Conservation (phyloP, 2,888 invertebrate species). For the Cinara cedri region DNA sequence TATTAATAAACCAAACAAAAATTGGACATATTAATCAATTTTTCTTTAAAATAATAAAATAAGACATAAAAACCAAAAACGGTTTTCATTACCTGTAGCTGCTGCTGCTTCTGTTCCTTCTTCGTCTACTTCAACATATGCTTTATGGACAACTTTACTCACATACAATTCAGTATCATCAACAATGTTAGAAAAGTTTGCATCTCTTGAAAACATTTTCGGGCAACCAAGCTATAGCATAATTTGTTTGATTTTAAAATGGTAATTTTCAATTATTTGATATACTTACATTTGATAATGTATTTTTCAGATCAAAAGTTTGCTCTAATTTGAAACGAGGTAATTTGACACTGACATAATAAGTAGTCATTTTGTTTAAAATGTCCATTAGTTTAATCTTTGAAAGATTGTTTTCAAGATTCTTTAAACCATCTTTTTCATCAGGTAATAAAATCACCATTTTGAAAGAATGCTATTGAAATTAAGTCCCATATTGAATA, state of each 20-base stretch:
- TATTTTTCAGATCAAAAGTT: conserved; percentile 69
- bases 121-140: conserved; percentile 85
- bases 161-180: conserved; percentile 67
- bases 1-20: no score
- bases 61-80: background rate
- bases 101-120: conserved; percentile 82
- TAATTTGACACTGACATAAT: conserved; percentile 72
- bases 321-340: conserved; percentile 84
- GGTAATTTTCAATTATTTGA: background rate
- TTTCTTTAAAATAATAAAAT: no score
- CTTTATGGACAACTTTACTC: conserved; percentile 79
- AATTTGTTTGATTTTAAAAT: background rate
- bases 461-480: no score
- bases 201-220: conserved; percentile 61
- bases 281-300: conserved; percentile 71
- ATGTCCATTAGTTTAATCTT: conserved; percentile 66
- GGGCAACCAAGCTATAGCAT: conserved; percentile 22
- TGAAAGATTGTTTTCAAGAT: conserved; percentile 64
- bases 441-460: no score
- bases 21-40: no score
- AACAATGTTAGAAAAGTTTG: conserved; percentile 73
- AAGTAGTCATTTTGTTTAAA: conserved; percentile 64
- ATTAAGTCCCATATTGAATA: no score
- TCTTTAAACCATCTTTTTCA: conserved; percentile 65
- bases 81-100: conserved; percentile 72